phyloP scores from a whole-genome alignment of 2,797 vertebrate species.

The Onychomys torridus region DNA sequence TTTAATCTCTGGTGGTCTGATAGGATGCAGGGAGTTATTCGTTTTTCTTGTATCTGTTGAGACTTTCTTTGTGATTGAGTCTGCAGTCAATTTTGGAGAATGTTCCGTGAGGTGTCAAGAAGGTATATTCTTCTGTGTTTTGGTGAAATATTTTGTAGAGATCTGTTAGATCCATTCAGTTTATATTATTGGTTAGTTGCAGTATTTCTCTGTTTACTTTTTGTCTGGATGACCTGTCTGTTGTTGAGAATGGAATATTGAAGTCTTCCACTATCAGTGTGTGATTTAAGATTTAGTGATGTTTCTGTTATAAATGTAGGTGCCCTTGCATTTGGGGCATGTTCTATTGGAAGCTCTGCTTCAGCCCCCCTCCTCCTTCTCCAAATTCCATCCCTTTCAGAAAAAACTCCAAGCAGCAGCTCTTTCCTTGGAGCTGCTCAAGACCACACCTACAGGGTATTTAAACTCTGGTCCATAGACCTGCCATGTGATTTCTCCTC shows the following conservation, averaged over 20 bases:
- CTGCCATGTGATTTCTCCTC: too few relatives aligned
- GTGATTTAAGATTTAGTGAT: not conserved
- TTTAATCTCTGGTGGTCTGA: not conserved
- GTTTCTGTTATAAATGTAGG: not conserved
- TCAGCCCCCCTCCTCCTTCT: too few relatives aligned
- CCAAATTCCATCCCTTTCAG: too few relatives aligned
- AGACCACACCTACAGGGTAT: too few relatives aligned
- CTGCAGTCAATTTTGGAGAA: not conserved
- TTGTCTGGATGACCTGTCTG: not conserved
- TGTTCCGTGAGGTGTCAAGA: not conserved
- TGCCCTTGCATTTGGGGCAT: not conserved
- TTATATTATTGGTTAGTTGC: not conserved
- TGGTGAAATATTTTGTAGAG: not conserved
- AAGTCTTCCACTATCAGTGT: not conserved
- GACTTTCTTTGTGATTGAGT: not conserved
- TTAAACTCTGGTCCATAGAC: too few relatives aligned
- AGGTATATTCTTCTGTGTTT: too few relatives aligned
- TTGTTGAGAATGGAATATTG: not conserved
- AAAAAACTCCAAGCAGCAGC: too few relatives aligned
- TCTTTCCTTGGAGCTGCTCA: too few relatives aligned
- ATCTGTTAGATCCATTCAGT: not conserved
- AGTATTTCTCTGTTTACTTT: not conserved
- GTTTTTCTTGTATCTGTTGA: not conserved
- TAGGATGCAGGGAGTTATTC: not conserved
- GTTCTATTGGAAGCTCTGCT: too few relatives aligned